Conservation (phyloP, 2,888 invertebrate species). For the Aleiodes alternator region DNA sequence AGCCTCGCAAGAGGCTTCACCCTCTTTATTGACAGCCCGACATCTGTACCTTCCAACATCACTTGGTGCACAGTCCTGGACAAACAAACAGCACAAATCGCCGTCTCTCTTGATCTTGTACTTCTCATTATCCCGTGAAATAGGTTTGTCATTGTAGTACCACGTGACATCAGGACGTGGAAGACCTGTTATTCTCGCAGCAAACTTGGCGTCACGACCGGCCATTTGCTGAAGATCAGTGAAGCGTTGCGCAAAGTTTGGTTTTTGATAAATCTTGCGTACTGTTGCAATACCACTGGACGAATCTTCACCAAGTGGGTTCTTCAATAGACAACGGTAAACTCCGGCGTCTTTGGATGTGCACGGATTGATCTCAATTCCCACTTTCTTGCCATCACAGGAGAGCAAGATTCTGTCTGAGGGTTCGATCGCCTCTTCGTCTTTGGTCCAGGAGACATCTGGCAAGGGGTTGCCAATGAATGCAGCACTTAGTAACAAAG, state of each 20-base stretch:
- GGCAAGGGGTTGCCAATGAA: conserved; percentile 90
- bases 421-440: conserved; percentile 81
- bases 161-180: conserved; percentile 91
- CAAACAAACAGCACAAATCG: conserved; percentile 85
- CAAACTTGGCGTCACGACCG: conserved; percentile 88
- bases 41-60: conserved; percentile 88
- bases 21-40: conserved; percentile 87
- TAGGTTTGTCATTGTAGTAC: conserved; percentile 88
- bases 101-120: conserved; percentile 87
- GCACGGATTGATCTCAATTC: conserved; percentile 84
- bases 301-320: conserved; percentile 85
- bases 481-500: conserved; percentile 82
- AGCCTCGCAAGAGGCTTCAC: conserved; percentile 86
- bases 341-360: conserved; percentile 85
- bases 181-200: conserved; percentile 87
- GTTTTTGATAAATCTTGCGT: conserved; percentile 87
- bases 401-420: conserved; percentile 84
- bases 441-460: conserved; percentile 87
- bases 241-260: conserved; percentile 86
- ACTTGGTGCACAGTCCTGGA: conserved; percentile 81
- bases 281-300: conserved; percentile 84
- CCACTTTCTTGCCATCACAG: conserved; percentile 90
- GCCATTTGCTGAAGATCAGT: conserved; percentile 84
- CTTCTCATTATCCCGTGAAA: conserved; percentile 82
- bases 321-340: conserved; percentile 86